These are phyloP conservation scores for Silurus lanzhouensis DNA, from an alignment of 2,797 vertebrate species.

Conservation along the genomic window DNA sequence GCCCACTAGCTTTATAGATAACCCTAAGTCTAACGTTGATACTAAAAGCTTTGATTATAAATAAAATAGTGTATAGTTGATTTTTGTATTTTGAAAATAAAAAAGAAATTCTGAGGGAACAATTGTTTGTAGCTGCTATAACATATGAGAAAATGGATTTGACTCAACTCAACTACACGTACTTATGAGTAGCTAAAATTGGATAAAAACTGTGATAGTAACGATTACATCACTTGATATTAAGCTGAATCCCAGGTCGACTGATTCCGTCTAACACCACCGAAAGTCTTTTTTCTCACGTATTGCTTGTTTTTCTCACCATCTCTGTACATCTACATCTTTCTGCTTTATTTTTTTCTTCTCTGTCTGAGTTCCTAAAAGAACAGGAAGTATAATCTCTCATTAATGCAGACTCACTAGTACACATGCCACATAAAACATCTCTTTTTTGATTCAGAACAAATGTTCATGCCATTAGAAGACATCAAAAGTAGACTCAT, in stretches of 20 bases:
- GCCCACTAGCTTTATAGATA: too few relatives aligned
- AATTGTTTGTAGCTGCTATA: not conserved
- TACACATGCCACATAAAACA: not conserved
- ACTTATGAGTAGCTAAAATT: not conserved
- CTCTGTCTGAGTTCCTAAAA: not conserved
- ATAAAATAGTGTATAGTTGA: too few relatives aligned
- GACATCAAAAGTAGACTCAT: not conserved
- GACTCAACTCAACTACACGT: too few relatives aligned
- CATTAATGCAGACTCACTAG: not conserved
- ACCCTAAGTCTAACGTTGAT: too few relatives aligned
- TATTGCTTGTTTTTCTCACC: not conserved
- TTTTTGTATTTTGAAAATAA: too few relatives aligned
- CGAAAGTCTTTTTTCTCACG: not conserved
- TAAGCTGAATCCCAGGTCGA: not conserved
- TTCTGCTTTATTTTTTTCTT: not conserved
- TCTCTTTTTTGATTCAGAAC: not conserved
- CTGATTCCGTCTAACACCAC: not conserved
- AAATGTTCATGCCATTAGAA: not conserved
- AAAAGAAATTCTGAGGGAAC: not conserved
- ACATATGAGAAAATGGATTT: too few relatives aligned
- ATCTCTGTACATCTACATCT: not conserved
- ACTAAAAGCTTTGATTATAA: too few relatives aligned
- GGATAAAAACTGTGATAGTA: not conserved
- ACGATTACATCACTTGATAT: not conserved
- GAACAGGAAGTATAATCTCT: not conserved